phyloP scores from a whole-genome alignment of 2,888 invertebrate species.

The Diarsia brunnea region DNA sequence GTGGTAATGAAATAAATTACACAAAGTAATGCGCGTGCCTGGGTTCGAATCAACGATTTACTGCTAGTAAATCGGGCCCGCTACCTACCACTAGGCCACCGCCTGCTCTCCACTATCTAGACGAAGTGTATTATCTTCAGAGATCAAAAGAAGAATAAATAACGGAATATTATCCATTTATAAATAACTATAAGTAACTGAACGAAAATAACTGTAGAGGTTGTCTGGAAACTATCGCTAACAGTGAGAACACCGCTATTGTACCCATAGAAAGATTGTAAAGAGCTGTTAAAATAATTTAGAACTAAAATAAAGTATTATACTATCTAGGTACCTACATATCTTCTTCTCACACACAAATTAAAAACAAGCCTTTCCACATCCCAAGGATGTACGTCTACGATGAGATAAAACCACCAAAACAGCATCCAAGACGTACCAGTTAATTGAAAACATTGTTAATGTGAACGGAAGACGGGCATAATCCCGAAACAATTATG shows the following conservation, averaged over 20 bases:
- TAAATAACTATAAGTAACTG: background rate
- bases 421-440: background rate
- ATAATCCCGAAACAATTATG: conserved; percentile 69
- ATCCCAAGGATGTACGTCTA: background rate
- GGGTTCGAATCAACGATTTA: too few species aligned
- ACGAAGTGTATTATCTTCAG: background rate
- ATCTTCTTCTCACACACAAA: background rate
- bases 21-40: too few species aligned
- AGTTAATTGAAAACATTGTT: conserved; percentile 28
- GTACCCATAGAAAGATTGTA: background rate
- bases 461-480: conserved; percentile 32
- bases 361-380: background rate
- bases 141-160: background rate
- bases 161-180: background rate
- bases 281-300: background rate
- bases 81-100: too few species aligned
- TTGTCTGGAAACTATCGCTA: background rate
- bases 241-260: background rate
- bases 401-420: background rate
- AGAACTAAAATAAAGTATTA: background rate
- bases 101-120: too few species aligned
- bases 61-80: too few species aligned
- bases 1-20: too few species aligned
- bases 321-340: background rate
- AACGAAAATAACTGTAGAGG: too few species aligned